Evolutionary conservation across 2,797 vertebrate species (phyloP), one percentile per base, ranked within the genome.

Genomic region (Helostoma temminkii): DNA sequence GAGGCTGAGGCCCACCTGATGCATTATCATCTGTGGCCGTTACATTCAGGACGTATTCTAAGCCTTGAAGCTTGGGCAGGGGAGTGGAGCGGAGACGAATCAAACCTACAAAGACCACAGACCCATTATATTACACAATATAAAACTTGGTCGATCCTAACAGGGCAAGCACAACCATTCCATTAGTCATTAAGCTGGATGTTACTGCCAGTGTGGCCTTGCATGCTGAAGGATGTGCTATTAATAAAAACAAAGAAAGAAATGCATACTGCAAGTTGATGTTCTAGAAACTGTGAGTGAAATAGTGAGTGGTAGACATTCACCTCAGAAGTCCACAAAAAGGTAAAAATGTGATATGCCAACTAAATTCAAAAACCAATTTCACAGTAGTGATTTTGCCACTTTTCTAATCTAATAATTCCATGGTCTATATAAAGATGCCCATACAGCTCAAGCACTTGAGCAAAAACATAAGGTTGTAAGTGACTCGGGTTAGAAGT

Each of bases 11-110:
- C 12, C 96, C 96, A 25, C 94, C 95, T 2, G 96, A 96, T 2
- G 93, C 87, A 0, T 97, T 96, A 81, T 97, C 95, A 59, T 97
- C 96, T 2, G 93, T 93, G 49, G 96, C 95, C 1, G 94, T 96
- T 61, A 97, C 83, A 59, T 95, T 95, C 57, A 97, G 92, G 11
- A 96, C 37, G 2, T 96, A 97, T 41, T 97, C 95, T 67, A 95
- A 88, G 18, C 96, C 96, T 81, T 96, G 95, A 18, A 97, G 94
- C 83, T 90, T 90, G 49, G 96, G 96, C 56, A 94, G 90, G 0
- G 95, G 95, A 48, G 83, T 94, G 77, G 95, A 95, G 73, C 94
- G 94, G 24, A 97, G 96, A 18, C 95, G 95, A 67, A 97, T 92
- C 69, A 97, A 78, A 36, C 96, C 96, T 98, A 78, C 59, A 80